A percentile compares a stretch with the other conserved stretches of the same genome.
Conservation (phyloP, 1,140 invertebrate genomes). For the Drosophila neocordata region DNA sequence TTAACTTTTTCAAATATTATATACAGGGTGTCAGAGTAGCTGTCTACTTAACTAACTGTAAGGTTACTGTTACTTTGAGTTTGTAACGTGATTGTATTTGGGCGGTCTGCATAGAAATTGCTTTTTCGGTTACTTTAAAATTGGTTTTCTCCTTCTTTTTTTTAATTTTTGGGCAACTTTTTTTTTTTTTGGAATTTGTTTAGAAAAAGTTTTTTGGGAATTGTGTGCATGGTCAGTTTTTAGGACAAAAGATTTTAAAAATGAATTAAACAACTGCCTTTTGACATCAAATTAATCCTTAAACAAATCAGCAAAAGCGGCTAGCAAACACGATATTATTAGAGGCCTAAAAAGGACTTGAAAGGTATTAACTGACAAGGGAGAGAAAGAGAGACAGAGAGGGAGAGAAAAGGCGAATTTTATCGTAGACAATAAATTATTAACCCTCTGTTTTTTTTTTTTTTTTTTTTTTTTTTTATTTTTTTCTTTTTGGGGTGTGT, state of each 20-base stretch:
- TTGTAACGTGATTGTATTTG: constrained; percentile 38
- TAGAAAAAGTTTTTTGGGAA: constrained; percentile 42
- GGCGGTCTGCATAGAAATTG: constrained; percentile 48
- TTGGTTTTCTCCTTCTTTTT: constrained; percentile 30
- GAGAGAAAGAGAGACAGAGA: background rate
- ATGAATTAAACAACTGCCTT: constrained; percentile 63
- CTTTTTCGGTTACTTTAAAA: constrained; percentile 50
- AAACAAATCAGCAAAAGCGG: constrained; percentile 54
- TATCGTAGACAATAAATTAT: constrained; percentile 27
- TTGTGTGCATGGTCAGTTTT: constrained; percentile 45
- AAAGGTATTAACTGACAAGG: constrained; percentile 55
- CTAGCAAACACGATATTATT: constrained; percentile 30
- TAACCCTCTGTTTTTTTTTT: constrained; percentile 33
- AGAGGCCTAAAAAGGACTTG: constrained; percentile 60
- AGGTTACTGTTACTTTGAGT: background rate
- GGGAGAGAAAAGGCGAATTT: constrained; percentile 46
- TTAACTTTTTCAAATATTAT: too few relatives aligned
- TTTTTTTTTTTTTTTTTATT: constrained; percentile 15
- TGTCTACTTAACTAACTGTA: background rate
- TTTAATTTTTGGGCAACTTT: constrained; percentile 41
- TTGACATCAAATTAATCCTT: constrained; percentile 59
- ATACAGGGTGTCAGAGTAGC: background rate
- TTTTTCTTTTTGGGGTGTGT: constrained; percentile 47
- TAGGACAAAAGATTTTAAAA: constrained; percentile 36
- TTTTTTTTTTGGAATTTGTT: constrained; percentile 37